phyloP scores from a whole-genome alignment of 2,888 invertebrate species.

The Stratiomys singularior region DNA sequence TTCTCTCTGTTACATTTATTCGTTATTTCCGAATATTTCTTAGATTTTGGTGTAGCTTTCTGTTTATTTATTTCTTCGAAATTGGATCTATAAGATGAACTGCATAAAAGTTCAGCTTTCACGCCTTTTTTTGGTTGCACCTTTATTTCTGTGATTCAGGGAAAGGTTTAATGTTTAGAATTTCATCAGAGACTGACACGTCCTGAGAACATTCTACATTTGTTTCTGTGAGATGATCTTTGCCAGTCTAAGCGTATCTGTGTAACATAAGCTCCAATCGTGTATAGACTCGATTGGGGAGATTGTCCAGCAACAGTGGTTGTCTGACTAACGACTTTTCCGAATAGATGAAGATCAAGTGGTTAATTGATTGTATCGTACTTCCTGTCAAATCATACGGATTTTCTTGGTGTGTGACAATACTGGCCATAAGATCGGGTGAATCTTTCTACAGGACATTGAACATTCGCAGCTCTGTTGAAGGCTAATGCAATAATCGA shows the following conservation, averaged over 20 bases:
- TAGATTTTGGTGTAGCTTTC: background rate
- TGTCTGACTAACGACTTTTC: too few species aligned
- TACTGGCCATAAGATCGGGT: background rate
- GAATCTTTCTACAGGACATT: background rate
- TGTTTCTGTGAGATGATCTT: background rate
- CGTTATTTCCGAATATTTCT: background rate
- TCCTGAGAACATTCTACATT: background rate
- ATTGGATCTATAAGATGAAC: background rate
- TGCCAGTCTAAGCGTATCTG: background rate
- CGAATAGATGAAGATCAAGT: background rate
- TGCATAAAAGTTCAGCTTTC: background rate
- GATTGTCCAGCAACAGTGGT: background rate
- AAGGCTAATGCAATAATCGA: constrained; percentile 3
- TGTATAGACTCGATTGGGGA: background rate
- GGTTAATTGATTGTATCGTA: background rate
- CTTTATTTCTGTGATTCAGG: background rate
- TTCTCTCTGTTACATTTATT: background rate
- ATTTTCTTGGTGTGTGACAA: background rate
- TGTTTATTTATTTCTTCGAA: background rate
- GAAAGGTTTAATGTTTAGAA: background rate
- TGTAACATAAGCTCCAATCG: background rate
- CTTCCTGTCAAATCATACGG: background rate
- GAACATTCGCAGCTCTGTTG: constrained; percentile 8
- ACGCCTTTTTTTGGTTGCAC: background rate
- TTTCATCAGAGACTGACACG: background rate